Evolutionary conservation across 2,888 invertebrate genomes (phyloP), one percentile per base, ranked within the genome.

Genomic region (Pterostichus niger): DNA sequence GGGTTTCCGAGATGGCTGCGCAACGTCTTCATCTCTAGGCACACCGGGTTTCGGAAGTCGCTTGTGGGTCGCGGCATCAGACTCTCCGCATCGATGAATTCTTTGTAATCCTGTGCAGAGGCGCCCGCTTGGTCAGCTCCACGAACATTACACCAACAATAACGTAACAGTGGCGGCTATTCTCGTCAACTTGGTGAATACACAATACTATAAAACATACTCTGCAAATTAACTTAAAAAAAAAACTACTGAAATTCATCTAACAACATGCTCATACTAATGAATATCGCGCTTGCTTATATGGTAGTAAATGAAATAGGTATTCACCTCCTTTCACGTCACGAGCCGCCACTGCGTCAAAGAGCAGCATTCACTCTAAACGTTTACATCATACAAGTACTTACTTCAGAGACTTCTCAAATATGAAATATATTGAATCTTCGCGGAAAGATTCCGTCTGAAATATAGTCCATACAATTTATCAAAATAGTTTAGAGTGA

Each of bases 21-120:
- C 85, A 95, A 89, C 85, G 93, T 92, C 86, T 94, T 94, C 92
- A 96, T 93, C 90, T 96, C 96, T 86, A 96, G 93, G 89, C 96
- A 96, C 86, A 96, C 94, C 61, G 96, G 96, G 88, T 94, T 95
- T 85, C 95, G 94, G 90, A 96, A 93, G 90, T 97, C 96, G 87
- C 96, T 96, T 84, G 96, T 96, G 84, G 96, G 92, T 90, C 96
- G 93, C 85, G 96, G 95, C 94, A 97, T 96, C 87, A 96, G 92
- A 89, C 95, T 95, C 91, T 97, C 97, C 84, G 97, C 96, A 91
- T 97, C 97, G 89, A 96, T 95, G 92, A 95, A 96, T 90, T 97
- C 96, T 92, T 96, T 96, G 92, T 95, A 96, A 88, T 96, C 96
- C 97, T 97, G 91, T 54, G 56, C 40, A 77, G 24, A 54, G 11